phyloP scores from a whole-genome alignment of 1,140 invertebrate species.

The Choristoneura fumiferana region DNA sequence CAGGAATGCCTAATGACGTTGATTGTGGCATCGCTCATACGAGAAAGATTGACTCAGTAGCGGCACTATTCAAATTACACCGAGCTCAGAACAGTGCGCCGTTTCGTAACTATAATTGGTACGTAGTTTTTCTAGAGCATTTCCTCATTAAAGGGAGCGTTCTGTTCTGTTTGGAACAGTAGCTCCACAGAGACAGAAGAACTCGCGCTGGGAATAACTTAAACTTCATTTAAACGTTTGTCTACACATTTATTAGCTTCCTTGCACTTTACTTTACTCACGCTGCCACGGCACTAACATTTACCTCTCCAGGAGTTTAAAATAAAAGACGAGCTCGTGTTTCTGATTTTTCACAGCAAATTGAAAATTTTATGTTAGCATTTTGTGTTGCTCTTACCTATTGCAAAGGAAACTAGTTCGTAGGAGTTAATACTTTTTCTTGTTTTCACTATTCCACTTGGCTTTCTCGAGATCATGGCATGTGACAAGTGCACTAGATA shows the following conservation, averaged over 20 bases:
- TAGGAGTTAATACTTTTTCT: not conserved
- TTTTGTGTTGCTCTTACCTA: not conserved
- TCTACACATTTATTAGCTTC: not conserved
- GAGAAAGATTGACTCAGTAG: not conserved
- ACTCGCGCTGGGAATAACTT: conserved; percentile 21
- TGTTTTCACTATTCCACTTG: conserved; percentile 1
- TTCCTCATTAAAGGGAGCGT: conserved; percentile 66
- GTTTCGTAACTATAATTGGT: conserved; percentile 65
- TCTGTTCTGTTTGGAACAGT: conserved; percentile 41
- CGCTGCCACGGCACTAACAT: not conserved
- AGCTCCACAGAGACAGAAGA: conserved; percentile 25
- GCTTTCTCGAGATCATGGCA: conserved; percentile 1
- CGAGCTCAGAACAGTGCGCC: conserved; percentile 19
- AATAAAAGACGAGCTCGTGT: not conserved
- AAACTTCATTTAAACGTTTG: not conserved
- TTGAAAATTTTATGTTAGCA: not conserved
- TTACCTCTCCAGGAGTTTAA: not conserved
- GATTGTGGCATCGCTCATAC: conserved; percentile 3
- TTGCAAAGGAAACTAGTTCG: not conserved
- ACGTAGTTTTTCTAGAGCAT: conserved; percentile 66
- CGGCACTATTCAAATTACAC: conserved; percentile 21
- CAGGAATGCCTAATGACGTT: conserved; percentile 3
- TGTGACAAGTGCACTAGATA: not conserved
- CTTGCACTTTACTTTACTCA: not conserved
- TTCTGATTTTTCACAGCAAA: not conserved